These are phyloP conservation scores for Nannobrachium achirus DNA, from an alignment of 2,113 vertebrate species.

Conservation along the genomic window DNA sequence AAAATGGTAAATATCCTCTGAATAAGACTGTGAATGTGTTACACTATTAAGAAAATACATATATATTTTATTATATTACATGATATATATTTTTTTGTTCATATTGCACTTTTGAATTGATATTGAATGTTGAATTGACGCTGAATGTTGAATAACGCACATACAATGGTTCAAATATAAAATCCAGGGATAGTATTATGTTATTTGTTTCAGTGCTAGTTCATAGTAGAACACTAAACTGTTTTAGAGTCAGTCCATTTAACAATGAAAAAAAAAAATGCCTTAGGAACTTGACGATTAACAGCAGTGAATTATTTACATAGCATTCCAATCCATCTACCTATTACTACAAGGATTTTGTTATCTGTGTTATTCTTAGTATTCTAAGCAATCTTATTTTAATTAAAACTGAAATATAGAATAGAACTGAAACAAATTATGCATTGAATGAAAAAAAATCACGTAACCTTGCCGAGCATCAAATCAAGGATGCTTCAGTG, in stretches of 20 bases:
- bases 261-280: slow-evolving; percentile 12
- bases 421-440: slow-evolving; percentile 3
- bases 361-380: neutral
- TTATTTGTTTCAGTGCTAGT: neutral
- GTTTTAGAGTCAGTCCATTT: neutral
- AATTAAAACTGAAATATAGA: neutral
- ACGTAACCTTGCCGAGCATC: neutral
- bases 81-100: slow-evolving; percentile 44
- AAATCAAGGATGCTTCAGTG: no score
- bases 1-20: slow-evolving; percentile 1
- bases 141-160: slow-evolving; percentile 40
- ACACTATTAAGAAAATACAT: slow-evolving; percentile 4
- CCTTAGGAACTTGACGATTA: slow-evolving; percentile 27
- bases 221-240: neutral
- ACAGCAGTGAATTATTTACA: slow-evolving; percentile 1
- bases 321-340: neutral
- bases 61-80: neutral
- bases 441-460: neutral
- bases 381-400: no score
- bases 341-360: neutral
- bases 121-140: neutral
- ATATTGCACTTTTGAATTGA: slow-evolving; percentile 10
- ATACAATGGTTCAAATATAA: slow-evolving; percentile 5
- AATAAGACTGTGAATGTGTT: slow-evolving; percentile 12
- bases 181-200: neutral